phyloP scores from a whole-genome alignment of 2,888 invertebrate genomes.

The Drosophila buzzatii region DNA sequence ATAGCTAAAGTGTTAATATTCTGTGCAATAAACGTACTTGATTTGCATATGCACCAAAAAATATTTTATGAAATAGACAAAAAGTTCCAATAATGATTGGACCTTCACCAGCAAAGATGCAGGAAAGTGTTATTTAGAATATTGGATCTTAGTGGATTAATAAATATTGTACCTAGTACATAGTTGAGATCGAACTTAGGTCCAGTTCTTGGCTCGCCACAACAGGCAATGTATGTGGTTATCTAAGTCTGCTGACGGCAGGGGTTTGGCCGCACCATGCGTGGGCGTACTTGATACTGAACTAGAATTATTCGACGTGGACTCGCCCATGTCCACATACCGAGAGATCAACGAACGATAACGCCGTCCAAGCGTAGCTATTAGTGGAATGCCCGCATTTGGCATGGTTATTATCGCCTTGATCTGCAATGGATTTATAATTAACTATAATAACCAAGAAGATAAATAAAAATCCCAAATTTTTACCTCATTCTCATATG shows the following conservation, averaged over 20 bases:
- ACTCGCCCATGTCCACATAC: slow-evolving; percentile 86
- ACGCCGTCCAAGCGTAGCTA: slow-evolving; percentile 93
- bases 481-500: slow-evolving; percentile 93
- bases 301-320: slow-evolving; percentile 24
- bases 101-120: slow-evolving; percentile 14
- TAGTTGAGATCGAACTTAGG: slow-evolving; percentile 71
- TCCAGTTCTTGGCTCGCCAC: slow-evolving; percentile 85
- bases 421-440: slow-evolving; percentile 84
- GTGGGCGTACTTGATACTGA: slow-evolving; percentile 67
- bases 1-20: slow-evolving; percentile 29
- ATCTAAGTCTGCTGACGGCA: slow-evolving; percentile 80
- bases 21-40: slow-evolving; percentile 29
- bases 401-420: slow-evolving; percentile 88
- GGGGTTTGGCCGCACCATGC: slow-evolving; percentile 68
- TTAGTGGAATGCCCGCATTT: slow-evolving; percentile 85
- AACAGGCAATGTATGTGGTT: slow-evolving; percentile 84
- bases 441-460: not conserved
- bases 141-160: slow-evolving; percentile 24
- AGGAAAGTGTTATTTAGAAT: slow-evolving; percentile 20
- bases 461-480: no score
- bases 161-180: slow-evolving; percentile 52
- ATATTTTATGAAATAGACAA: slow-evolving; percentile 7
- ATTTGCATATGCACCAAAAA: slow-evolving; percentile 29
- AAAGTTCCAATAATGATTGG: not conserved
- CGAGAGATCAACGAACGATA: slow-evolving; percentile 91